These are phyloP conservation scores for Toxonevra muliebris DNA, from an alignment of 2,888 invertebrate species.

Conservation along the genomic window DNA sequence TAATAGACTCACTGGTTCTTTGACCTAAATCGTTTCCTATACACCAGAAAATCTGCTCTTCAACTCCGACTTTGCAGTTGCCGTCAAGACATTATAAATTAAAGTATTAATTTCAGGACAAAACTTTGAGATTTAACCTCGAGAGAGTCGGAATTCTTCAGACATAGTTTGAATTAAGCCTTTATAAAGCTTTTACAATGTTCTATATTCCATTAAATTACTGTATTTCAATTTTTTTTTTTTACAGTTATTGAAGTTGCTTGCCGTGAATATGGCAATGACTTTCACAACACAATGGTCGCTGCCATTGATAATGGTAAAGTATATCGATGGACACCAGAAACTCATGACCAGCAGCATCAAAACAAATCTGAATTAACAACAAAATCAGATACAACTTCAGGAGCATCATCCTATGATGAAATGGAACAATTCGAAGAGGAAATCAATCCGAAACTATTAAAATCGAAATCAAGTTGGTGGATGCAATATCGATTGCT, in stretches of 20 bases:
- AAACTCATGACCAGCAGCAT: slow-evolving; percentile 33
- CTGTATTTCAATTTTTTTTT: not conserved
- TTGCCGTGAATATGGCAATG: slow-evolving; percentile 79
- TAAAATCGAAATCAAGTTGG: slow-evolving; percentile 70
- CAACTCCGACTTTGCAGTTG: too few species aligned
- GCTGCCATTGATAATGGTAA: slow-evolving; percentile 74
- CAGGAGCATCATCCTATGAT: slow-evolving; percentile 53
- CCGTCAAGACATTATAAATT: too few species aligned
- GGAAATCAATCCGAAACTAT: slow-evolving; percentile 66
- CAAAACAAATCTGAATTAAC: slow-evolving; percentile 41
- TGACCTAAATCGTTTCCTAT: too few species aligned
- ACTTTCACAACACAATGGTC: slow-evolving; percentile 75
- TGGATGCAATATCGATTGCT: slow-evolving; percentile 76
- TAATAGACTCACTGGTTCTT: too few species aligned
- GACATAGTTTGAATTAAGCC: not conserved
- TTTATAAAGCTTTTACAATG: slow-evolving; percentile 6
- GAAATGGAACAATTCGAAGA: slow-evolving; percentile 58
- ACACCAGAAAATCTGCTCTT: too few species aligned
- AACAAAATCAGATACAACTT: slow-evolving; percentile 57
- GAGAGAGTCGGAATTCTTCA: too few species aligned
- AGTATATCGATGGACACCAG: slow-evolving; percentile 67
- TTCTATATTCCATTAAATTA: not conserved
- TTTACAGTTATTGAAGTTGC: slow-evolving; percentile 81
- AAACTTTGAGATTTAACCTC: too few species aligned
- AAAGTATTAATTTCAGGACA: too few species aligned